Conservation (phyloP, 2,888 invertebrate genomes). For the Hymenopus coronatus region DNA sequence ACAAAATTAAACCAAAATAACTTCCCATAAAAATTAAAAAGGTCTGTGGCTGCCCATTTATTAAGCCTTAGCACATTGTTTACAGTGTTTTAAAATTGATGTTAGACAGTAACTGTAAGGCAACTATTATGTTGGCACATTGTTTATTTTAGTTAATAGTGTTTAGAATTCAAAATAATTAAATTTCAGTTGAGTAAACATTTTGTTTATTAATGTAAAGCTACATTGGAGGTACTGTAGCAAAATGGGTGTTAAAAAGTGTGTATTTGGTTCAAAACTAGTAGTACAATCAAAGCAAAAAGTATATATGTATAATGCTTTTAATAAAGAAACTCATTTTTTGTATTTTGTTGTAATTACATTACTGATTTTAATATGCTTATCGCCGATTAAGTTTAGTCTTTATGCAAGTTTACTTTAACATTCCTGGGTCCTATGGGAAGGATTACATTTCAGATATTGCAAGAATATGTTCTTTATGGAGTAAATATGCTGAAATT, state of each 20-base stretch:
- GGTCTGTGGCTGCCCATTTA: background rate
- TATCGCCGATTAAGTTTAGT: no score
- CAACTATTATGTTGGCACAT: background rate
- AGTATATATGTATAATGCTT: background rate
- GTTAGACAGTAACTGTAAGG: background rate
- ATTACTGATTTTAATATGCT: background rate
- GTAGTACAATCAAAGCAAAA: background rate
- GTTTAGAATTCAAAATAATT: background rate
- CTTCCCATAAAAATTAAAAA: no score
- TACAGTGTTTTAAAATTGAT: background rate
- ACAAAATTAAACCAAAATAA: no score
- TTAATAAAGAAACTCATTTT: background rate
- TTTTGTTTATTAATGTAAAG: background rate
- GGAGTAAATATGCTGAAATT: no score
- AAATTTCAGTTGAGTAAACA: background rate
- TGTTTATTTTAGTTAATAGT: background rate
- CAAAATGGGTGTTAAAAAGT: background rate
- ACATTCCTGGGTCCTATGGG: no score
- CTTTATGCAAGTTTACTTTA: no score
- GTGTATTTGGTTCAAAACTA: background rate
- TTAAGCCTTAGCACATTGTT: background rate
- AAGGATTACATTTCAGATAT: no score
- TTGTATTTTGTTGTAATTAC: background rate
- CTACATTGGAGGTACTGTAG: background rate
- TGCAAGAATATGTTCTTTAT: no score